phyloP scores from a whole-genome alignment of 2,797 vertebrate species.

The Anabas testudineus region DNA sequence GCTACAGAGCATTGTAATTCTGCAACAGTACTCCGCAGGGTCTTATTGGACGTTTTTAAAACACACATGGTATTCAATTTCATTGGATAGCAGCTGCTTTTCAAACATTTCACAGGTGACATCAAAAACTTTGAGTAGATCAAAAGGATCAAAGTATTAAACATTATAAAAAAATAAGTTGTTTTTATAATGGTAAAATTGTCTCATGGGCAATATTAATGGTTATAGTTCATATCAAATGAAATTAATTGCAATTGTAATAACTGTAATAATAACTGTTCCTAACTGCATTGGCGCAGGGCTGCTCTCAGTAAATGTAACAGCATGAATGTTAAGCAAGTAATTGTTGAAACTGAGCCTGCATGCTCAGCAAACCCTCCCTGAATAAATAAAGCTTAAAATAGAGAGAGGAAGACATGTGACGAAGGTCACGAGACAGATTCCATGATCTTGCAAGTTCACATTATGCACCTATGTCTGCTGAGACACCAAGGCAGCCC shows the following conservation, averaged over 20 bases:
- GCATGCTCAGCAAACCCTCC: conserved; percentile 68
- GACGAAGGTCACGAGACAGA: conserved; percentile 75
- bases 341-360: conserved; percentile 50
- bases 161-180: no score
- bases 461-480: conserved; percentile 53
- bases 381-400: conserved; percentile 74
- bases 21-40: conserved; percentile 22
- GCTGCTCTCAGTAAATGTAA: conserved; percentile 40
- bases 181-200: no score
- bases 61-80: conserved; percentile 23
- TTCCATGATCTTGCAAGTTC: conserved; percentile 72
- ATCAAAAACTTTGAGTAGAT: no score
- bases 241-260: no score
- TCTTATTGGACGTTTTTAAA: conserved; percentile 25
- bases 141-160: no score
- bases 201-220: no score
- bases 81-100: conserved; percentile 9
- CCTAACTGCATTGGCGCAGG: conserved; percentile 26
- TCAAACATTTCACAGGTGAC: conserved; percentile 18
- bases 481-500: conserved; percentile 61
- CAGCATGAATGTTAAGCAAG: conserved; percentile 65
- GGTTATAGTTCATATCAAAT: no score
- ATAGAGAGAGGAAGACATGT: conserved; percentile 61
- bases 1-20: conserved; percentile 21
- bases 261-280: conserved; percentile 15